These are phyloP conservation scores for Athalia rosae DNA, from an alignment of 2,888 invertebrate genomes.

Conservation along the genomic window DNA sequence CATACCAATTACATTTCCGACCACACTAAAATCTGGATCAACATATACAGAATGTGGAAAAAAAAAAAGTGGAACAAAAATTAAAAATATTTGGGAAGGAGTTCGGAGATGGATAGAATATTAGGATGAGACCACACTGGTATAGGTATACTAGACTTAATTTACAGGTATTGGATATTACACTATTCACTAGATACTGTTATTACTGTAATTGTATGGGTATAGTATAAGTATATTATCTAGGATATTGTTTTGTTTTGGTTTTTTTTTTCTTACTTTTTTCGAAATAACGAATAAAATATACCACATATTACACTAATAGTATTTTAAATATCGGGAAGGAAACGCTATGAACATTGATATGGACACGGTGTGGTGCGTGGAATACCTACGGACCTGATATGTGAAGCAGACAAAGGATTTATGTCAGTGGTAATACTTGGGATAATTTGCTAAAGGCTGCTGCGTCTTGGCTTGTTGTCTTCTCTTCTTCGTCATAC, in stretches of 20 bases:
- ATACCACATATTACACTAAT: constrained; percentile 61
- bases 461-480: constrained; percentile 65
- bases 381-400: constrained; percentile 69
- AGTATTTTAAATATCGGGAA: neutral
- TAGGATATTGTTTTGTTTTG: too few relatives aligned
- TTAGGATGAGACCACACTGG: too few relatives aligned
- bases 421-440: constrained; percentile 68
- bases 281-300: neutral
- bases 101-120: too few relatives aligned
- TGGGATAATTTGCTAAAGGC: constrained; percentile 56
- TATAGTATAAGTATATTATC: neutral
- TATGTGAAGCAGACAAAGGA: constrained; percentile 69
- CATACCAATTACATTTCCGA: too few relatives aligned
- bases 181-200: too few relatives aligned
- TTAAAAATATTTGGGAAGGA: too few relatives aligned
- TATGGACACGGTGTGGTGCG: constrained; percentile 66
- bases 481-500: constrained; percentile 44
- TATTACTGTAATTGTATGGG: neutral
- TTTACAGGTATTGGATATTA: too few relatives aligned
- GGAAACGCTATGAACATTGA: constrained; percentile 67
- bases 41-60: too few relatives aligned
- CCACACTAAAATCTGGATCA: too few relatives aligned
- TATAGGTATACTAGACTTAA: too few relatives aligned
- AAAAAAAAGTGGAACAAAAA: too few relatives aligned
- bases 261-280: too few relatives aligned